Percentiles rank a stretch among this genome's conserved stretches.
These are phyloP conservation scores for Oceanites oceanicus DNA, from an alignment of 2,113 vertebrate genomes.

Conservation along the genomic window DNA sequence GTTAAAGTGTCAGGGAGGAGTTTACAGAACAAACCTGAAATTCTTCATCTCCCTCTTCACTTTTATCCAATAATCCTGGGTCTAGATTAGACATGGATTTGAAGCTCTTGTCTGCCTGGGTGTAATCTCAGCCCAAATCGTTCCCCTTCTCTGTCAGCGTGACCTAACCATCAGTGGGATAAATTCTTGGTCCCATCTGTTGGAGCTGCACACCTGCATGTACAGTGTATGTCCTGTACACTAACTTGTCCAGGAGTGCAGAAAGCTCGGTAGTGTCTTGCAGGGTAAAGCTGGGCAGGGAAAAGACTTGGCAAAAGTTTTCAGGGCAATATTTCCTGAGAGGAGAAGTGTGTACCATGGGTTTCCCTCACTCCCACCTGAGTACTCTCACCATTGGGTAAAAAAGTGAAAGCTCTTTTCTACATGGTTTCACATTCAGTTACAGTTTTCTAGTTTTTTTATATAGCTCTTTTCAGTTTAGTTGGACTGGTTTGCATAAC, in stretches of 20 bases:
- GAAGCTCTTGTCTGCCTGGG: accelerated
- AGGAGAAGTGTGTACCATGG: accelerated
- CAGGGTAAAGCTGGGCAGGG: not conserved
- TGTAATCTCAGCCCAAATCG: not conserved
- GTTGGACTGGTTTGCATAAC: not conserved
- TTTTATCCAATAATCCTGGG: not conserved
- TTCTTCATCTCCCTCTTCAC: not conserved
- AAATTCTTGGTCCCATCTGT: not conserved
- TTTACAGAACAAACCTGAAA: not conserved
- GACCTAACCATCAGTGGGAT: not conserved
- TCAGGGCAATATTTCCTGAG: not conserved
- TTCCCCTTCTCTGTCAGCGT: accelerated
- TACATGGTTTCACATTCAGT: not conserved
- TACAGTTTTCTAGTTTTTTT: not conserved
- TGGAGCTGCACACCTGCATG: not conserved
- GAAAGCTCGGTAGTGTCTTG: not conserved
- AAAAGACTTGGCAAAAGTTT: not conserved
- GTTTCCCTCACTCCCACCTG: not conserved
- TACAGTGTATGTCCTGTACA: accelerated
- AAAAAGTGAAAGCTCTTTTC: not conserved
- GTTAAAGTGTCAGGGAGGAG: not conserved
- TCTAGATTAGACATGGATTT: not conserved
- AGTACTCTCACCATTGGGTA: not conserved
- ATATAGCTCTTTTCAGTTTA: not conserved
- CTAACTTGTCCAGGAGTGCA: not conserved